These are phyloP conservation scores for Metopia argyrocephala DNA, from an alignment of 2,888 invertebrate species.

Conservation along the genomic window DNA sequence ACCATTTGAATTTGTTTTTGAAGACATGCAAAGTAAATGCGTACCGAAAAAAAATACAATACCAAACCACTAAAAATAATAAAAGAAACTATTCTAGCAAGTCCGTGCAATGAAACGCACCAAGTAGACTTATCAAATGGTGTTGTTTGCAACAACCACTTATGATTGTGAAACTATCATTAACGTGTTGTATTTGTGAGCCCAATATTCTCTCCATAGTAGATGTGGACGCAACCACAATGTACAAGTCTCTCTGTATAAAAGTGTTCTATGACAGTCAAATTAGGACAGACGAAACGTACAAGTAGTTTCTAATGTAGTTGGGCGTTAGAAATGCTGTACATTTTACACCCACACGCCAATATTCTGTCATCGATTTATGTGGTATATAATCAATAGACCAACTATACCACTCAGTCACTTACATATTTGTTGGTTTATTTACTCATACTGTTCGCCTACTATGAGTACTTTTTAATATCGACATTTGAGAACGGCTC, in stretches of 20 bases:
- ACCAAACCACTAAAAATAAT: not conserved
- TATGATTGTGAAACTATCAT: slow-evolving; percentile 63
- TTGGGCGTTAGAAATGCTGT: slow-evolving; percentile 69
- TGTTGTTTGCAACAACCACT: slow-evolving; percentile 57
- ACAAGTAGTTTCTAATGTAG: slow-evolving; percentile 62
- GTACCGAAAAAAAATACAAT: slow-evolving; percentile 17
- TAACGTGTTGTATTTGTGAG: slow-evolving; percentile 64
- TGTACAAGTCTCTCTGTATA: no score
- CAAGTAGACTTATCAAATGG: slow-evolving; percentile 39
- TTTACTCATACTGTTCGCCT: not conserved
- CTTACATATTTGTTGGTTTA: no score
- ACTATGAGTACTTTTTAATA: not conserved
- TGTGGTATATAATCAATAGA: slow-evolving; percentile 67
- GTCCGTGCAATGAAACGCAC: not conserved
- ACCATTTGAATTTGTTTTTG: slow-evolving; percentile 50
- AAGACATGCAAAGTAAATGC: slow-evolving; percentile 45
- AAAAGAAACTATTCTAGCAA: not conserved
- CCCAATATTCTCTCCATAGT: no score
- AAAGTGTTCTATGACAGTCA: not conserved
- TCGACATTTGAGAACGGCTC: not conserved
- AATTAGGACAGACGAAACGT: not conserved
- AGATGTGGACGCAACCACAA: no score
- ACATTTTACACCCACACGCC: slow-evolving; percentile 48
- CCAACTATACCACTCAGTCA: slow-evolving; percentile 30
- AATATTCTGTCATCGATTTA: slow-evolving; percentile 73